Evolutionary conservation across 2,797 vertebrate genomes (phyloP).

Genomic region (Pteropus rufus): DNA sequence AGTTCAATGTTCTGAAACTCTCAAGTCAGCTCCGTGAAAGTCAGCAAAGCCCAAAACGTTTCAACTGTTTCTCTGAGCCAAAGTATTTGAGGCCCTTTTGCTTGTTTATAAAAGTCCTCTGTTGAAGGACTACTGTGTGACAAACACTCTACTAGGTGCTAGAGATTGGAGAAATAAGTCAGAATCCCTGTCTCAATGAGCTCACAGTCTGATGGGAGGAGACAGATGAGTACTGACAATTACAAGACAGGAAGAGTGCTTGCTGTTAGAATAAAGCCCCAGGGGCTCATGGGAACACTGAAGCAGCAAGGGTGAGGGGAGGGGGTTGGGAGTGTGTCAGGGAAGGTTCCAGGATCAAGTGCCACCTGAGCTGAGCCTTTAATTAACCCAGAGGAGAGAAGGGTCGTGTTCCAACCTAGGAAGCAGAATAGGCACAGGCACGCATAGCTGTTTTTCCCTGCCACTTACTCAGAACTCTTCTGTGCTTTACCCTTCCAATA

Average conservation of each 20-base stretch:
- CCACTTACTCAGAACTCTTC: background rate
- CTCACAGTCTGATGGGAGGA: background rate
- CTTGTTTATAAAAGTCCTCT: background rate
- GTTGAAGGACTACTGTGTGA: background rate
- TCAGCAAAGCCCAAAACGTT: constrained; percentile 3
- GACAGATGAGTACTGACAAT: background rate
- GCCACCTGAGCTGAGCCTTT: background rate
- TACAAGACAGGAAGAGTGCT: background rate
- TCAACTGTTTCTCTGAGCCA: background rate
- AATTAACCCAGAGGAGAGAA: background rate
- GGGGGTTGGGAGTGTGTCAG: background rate
- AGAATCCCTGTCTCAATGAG: background rate
- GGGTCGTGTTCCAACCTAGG: background rate
- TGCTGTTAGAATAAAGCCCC: background rate
- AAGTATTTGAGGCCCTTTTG: background rate
- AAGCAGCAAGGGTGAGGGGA: background rate
- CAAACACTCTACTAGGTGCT: background rate
- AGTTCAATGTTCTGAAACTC: background rate
- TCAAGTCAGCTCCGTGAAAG: background rate
- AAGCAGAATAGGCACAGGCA: background rate
- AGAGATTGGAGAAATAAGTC: background rate
- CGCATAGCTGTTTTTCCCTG: background rate
- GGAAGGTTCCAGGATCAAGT: background rate
- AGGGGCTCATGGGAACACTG: background rate
- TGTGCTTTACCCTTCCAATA: background rate